Base-by-base conservation (phyloP, 1,140 invertebrate genomes). In the Apis laboriosa region DNA sequence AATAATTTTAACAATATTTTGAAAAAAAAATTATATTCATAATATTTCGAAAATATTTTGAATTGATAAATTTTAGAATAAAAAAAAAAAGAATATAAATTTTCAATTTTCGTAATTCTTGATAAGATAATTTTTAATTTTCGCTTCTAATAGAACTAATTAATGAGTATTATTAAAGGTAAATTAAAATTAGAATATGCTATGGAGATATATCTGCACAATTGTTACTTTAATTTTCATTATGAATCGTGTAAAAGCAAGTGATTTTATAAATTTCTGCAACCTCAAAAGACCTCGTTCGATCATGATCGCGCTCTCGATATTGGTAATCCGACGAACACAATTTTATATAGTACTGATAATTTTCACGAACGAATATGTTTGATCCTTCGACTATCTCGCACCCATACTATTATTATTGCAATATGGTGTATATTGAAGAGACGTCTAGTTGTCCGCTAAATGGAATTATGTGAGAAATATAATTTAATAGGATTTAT, bases 231-330 rank as follows among this genome's bases (percentile, higher is more conserved):
- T 28, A 72, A 21, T 55, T 66, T 19, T 77, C 63, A 21, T 17
- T 4, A 2, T 12, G n/a, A 49, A 76, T 63, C 60, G n/a, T 24
- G 60, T 68, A 28, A 11, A 21, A 1, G 1, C 9, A 5, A 13
- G 34, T 78, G 55, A 78, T 53, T 43, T 15, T 8, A 34, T 68
- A 77, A 77, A 77, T 77, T 64, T 9, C 28, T 49, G 28, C 34
- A n/a, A n/a, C 51, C n/a, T 19, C 4, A 19, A 67, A 28, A 58
- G 8, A 2, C 9, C 15, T 15, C 19, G 4, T 55, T 28, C 17
- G 1, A 24, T 2, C 13, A 28, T 0, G 61, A 28, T 66, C 63
- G 24, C 12, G 1, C 17, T 61, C 8, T n/a, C 11, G 49, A 55
- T 53, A 17, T 2, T 24, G 4, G 3, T 17, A n/a, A 64, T 64